phyloP scores from a whole-genome alignment of 2,888 invertebrate genomes.

The Atethmia centrago region DNA sequence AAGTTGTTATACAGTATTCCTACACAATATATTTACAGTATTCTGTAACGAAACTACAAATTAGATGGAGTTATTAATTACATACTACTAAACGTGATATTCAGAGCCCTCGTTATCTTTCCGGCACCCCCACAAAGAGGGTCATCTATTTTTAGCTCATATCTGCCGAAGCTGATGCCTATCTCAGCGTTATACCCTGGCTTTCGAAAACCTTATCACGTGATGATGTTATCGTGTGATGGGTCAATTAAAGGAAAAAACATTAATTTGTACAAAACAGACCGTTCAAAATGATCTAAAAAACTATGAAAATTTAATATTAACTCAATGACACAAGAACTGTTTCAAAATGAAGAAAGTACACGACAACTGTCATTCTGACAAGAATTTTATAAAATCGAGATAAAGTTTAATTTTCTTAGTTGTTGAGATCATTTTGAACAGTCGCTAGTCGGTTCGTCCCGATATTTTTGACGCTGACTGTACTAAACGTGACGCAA shows the following conservation, averaged over 20 bases:
- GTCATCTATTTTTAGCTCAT: constrained; percentile 42
- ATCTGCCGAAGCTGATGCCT: constrained; percentile 2
- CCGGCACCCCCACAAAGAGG: constrained; percentile 10
- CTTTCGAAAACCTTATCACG: background rate
- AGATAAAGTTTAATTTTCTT: too few species aligned
- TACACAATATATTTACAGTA: background rate
- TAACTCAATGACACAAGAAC: too few species aligned
- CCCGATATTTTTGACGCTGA: too few species aligned
- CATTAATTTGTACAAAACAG: background rate
- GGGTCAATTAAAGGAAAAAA: too few species aligned
- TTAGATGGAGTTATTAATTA: background rate
- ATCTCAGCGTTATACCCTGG: background rate
- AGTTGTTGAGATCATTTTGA: too few species aligned
- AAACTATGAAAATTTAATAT: too few species aligned
- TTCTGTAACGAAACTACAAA: background rate
- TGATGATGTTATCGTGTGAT: too few species aligned
- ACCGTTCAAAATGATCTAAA: too few species aligned
- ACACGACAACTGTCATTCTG: too few species aligned
- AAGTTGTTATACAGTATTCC: background rate
- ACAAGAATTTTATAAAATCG: too few species aligned
- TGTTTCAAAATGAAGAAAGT: too few species aligned
- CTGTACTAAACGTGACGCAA: background rate
- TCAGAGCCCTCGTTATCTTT: constrained; percentile 1
- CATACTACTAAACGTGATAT: constrained; percentile 5
- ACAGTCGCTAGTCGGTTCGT: too few species aligned